Evolutionary conservation across 2,797 vertebrate genomes (phyloP).

Genomic region (Chiloscyllium punctatum): DNA sequence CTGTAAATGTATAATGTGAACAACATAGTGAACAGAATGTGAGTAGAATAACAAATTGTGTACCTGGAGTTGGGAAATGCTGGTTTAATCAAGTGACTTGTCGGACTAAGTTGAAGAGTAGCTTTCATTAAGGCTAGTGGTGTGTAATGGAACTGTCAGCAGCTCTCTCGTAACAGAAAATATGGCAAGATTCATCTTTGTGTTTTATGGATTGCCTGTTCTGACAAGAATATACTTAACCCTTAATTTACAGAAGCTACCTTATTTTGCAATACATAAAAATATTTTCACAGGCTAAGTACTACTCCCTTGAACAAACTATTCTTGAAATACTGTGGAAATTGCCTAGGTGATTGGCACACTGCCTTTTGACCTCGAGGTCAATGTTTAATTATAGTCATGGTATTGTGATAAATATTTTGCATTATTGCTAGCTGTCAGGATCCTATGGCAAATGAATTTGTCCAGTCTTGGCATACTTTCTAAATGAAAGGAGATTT

Average conservation of each 20-base stretch:
- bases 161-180: not conserved
- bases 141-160: constrained; percentile 1
- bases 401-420: not conserved
- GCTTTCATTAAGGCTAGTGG: not conserved
- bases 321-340: not conserved
- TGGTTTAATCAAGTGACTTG: constrained; percentile 34
- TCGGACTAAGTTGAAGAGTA: not conserved
- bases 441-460: not conserved
- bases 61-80: not conserved
- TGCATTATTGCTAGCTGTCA: not conserved
- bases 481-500: not conserved
- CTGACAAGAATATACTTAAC: not conserved
- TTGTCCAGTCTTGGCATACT: not conserved
- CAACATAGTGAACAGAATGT: not conserved
- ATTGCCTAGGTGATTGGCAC: not conserved
- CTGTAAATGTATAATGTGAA: not conserved
- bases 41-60: not conserved
- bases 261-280: not conserved
- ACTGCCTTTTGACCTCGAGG: not conserved
- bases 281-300: not conserved
- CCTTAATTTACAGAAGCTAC: not conserved
- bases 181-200: constrained; percentile 1
- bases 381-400: not conserved
- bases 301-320: not conserved
- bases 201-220: not conserved